Evolutionary conservation across 2,888 invertebrate genomes (phyloP), one percentile per base, ranked within the genome.

Genomic region (Machimus rusticus): DNA sequence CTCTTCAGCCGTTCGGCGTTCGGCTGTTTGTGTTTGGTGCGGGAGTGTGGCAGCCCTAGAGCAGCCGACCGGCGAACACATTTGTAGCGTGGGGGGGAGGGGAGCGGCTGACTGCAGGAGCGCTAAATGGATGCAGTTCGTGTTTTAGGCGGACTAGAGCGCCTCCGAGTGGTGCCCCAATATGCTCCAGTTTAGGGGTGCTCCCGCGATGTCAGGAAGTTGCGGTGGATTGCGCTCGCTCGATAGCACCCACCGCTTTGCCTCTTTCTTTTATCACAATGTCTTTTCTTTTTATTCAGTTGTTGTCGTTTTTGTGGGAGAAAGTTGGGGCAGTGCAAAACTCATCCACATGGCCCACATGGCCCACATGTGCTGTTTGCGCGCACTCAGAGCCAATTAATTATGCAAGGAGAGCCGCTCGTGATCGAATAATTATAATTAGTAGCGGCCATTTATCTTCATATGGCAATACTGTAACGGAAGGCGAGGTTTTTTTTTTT

Each of bases 381-480:
- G 66, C 66, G 66, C 51, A 28, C 81, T 28, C 28, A 23, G 81
- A 55, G n/a, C 55, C 51, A 81, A 81, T 81, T 81, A 81, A 81
- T 81, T 81, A 81, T 81, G 55, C 81, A 81, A 51, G 23, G 46
- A 51, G 66, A 84, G 19, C 57, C 37, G 39, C 43, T 84, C 66
- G n/a, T 37, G 39, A 23, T 66, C 84, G 39, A 84, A 84, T 84
- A 66, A 84, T 84, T 84, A 57, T 74, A 84, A 84, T 84, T 84
- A 84, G 57, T 74, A 84, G 57, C 66, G 39, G 37, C 74, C 37
- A 84, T 84, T 74, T 39, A 84, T 84, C 84, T 84, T 74, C 84
- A 84, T 84, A 84, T 84, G 84, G 84, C 84, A 84, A 66, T 66
- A 84, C 84, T 84, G 34, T 19, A 57, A 84, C 84, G 74, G 66